Evolutionary conservation across 2,888 invertebrate genomes (phyloP).

Genomic region (Trypoxylon attenuatum): DNA sequence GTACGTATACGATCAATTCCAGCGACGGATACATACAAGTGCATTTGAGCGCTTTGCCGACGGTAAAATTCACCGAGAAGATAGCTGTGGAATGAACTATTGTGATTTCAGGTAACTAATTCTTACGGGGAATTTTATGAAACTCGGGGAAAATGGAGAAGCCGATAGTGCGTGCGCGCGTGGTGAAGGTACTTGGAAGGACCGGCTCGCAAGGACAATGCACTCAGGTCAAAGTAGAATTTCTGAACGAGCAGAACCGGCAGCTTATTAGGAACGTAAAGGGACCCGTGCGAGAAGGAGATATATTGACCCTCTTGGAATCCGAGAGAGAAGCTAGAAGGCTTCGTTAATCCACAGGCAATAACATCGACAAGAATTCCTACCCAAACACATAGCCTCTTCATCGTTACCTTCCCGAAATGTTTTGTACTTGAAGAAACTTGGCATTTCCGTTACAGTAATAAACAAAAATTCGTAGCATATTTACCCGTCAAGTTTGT

Average conservation of each 20-base stretch:
- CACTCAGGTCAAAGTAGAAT: slow-evolving; percentile 99
- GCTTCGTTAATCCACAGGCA: slow-evolving; percentile 91
- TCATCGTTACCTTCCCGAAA: neutral
- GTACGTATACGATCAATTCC: no score
- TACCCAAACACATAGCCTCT: neutral
- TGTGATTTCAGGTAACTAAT: neutral
- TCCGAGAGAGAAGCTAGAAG: slow-evolving; percentile 99
- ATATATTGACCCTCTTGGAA: slow-evolving; percentile 97
- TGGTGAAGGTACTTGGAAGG: slow-evolving; percentile 97
- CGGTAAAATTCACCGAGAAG: neutral
- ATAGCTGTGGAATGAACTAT: slow-evolving; percentile 2
- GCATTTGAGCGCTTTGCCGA: no score
- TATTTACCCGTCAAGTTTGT: no score
- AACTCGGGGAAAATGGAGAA: slow-evolving; percentile 81
- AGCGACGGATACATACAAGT: no score
- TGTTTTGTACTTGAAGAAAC: no score
- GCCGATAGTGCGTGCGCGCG: slow-evolving; percentile 91
- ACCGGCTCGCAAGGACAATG: slow-evolving; percentile 99
- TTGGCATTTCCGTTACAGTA: no score
- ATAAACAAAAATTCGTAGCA: neutral
- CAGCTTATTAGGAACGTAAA: slow-evolving; percentile 99
- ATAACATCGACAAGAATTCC: no score
- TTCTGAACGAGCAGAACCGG: slow-evolving; percentile 96
- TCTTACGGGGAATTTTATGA: neutral
- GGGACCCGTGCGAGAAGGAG: slow-evolving; percentile 98